phyloP scores from a whole-genome alignment of 2,113 vertebrate genomes.

The Desmodus rotundus region DNA sequence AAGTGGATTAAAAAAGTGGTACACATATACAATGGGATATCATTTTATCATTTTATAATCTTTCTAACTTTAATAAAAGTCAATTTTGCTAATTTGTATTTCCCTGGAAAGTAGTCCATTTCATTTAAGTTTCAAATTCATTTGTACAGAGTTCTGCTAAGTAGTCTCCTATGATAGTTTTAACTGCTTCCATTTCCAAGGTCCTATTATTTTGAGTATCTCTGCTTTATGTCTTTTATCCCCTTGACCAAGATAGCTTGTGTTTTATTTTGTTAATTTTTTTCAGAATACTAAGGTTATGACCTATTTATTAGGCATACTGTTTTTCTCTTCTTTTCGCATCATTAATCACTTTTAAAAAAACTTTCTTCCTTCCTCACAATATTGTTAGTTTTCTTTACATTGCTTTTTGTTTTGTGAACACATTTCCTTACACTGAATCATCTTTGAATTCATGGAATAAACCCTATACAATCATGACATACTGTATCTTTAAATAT shows the following conservation, averaged over 20 bases:
- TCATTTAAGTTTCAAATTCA: conserved; percentile 17
- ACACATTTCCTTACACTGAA: not conserved
- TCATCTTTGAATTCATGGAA: not conserved
- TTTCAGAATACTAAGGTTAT: not conserved
- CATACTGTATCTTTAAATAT: not conserved
- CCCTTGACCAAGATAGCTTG: not conserved
- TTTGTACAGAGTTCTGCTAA: not conserved
- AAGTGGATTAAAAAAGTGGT: too few species aligned
- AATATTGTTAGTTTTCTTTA: not conserved
- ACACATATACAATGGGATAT: too few species aligned
- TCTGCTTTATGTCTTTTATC: not conserved
- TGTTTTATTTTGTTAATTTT: not conserved
- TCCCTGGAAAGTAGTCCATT: not conserved
- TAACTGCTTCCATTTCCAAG: not conserved
- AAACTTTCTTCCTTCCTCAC: not conserved
- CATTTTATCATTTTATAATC: not conserved
- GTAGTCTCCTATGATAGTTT: not conserved
- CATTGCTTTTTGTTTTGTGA: conserved; percentile 1
- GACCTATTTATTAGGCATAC: not conserved
- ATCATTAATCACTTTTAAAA: not conserved
- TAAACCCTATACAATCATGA: not conserved
- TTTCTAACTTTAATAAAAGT: not conserved
- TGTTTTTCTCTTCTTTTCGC: not conserved
- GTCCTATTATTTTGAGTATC: not conserved
- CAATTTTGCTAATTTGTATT: not conserved